phyloP scores from a whole-genome alignment of 2,888 invertebrate species.

The Alloscopus bannaensis region DNA sequence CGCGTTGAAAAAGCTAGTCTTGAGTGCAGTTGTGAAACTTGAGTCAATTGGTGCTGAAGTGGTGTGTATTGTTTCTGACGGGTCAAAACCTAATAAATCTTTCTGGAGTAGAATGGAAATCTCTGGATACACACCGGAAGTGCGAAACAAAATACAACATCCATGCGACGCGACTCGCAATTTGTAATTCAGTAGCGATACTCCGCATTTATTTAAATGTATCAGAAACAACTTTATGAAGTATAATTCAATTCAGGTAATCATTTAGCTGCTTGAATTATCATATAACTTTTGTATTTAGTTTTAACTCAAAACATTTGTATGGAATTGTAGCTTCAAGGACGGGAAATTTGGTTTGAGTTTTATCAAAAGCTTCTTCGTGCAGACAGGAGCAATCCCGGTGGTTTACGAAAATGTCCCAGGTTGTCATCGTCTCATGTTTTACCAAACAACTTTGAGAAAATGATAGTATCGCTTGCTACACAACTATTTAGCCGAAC shows the following conservation, averaged over 20 bases:
- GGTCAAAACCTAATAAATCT: conserved; percentile 48
- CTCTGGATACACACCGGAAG: background rate
- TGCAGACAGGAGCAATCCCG: background rate
- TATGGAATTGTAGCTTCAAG: too few species aligned
- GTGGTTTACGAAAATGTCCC: conserved; percentile 33
- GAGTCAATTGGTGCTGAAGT: conserved; percentile 48
- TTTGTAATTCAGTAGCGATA: conserved; percentile 39
- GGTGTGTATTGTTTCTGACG: conserved; percentile 46
- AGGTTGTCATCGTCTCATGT: conserved; percentile 32
- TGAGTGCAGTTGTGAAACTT: conserved; percentile 39
- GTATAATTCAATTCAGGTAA: conserved; percentile 9
- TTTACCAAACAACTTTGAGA: conserved; percentile 46
- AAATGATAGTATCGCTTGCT: conserved; percentile 27
- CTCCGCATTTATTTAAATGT: conserved; percentile 51
- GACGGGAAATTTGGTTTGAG: conserved; percentile 6
- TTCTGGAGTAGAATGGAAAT: conserved; percentile 39
- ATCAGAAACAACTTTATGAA: conserved; percentile 47
- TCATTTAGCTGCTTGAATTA: too few species aligned
- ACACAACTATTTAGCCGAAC: conserved; percentile 15
- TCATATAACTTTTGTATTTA: too few species aligned
- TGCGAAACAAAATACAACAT: conserved; percentile 24
- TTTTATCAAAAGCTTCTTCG: conserved; percentile 29
- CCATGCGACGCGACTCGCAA: conserved; percentile 30
- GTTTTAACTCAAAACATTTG: too few species aligned
- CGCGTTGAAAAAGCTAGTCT: conserved; percentile 35